Percentiles rank a stretch among this genome's conserved stretches.
These are phyloP conservation scores for Drosophila fungiperda DNA, from an alignment of 2,888 invertebrate species.

Conservation along the genomic window DNA sequence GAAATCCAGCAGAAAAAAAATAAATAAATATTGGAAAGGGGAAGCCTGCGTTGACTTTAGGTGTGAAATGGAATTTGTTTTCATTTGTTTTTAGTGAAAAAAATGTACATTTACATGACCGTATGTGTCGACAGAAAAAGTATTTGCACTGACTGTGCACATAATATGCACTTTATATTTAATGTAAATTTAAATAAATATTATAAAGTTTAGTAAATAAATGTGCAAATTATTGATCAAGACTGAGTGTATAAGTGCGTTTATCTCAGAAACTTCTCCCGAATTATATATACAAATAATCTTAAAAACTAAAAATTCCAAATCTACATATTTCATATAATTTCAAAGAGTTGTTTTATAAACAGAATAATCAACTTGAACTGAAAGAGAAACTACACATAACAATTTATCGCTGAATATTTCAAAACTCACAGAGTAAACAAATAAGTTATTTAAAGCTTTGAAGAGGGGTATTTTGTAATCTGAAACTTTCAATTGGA, in stretches of 20 bases:
- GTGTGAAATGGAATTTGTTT: slow-evolving; percentile 14
- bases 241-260: not conserved
- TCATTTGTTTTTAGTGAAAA: not conserved
- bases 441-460: not conserved
- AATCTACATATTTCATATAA: not conserved
- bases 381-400: not conserved
- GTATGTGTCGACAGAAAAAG: not conserved
- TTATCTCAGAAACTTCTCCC: not conserved
- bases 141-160: slow-evolving; percentile 12
- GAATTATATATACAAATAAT: not conserved
- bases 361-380: not conserved
- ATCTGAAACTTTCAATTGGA: not conserved
- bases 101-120: not conserved
- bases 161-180: not conserved
- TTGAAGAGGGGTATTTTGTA: not conserved
- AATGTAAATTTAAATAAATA: not conserved
- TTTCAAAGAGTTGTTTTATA: not conserved
- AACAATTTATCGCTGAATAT: not conserved
- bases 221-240: not conserved
- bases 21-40: slow-evolving; percentile 18
- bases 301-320: not conserved
- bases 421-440: not conserved
- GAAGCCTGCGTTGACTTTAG: slow-evolving; percentile 27
- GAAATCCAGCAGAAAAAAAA: slow-evolving; percentile 74
- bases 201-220: not conserved